Percentiles rank a stretch among this genome's conserved stretches.
Evolutionary conservation across 2,113 vertebrate species (phyloP).

Genomic region (Megalops atlanticus): DNA sequence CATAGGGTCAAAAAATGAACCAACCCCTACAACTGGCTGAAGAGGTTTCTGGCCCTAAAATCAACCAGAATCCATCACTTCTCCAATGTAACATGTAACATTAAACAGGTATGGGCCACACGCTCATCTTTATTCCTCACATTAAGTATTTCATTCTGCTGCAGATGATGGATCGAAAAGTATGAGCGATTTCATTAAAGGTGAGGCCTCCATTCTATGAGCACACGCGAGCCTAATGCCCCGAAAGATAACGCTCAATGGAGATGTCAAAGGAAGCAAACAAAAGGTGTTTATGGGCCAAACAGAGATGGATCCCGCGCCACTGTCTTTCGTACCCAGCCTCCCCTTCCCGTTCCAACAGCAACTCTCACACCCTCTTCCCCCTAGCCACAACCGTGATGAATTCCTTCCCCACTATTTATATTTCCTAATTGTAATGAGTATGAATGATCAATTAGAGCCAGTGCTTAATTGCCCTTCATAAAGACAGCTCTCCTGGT

Average conservation of each 20-base stretch:
- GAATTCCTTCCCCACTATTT: conserved; percentile 88
- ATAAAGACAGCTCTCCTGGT: conserved; percentile 95
- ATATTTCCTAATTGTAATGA: conserved; percentile 95
- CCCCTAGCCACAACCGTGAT: conserved; percentile 66
- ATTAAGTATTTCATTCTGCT: no score
- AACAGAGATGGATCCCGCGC: conserved; percentile 68
- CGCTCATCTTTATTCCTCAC: no score
- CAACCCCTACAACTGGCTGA: no score
- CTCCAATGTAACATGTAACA: no score
- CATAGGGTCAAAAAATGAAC: no score
- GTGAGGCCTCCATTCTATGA: not conserved
- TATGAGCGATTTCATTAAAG: not conserved
- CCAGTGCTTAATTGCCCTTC: conserved; percentile 99
- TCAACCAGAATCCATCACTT: no score
- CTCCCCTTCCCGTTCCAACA: conserved; percentile 45
- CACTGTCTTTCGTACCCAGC: conserved; percentile 64
- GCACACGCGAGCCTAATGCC: not conserved
- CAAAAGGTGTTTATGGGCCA: conserved; percentile 70
- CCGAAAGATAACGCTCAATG: not conserved
- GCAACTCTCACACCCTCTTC: conserved; percentile 41
- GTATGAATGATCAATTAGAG: conserved; percentile 94
- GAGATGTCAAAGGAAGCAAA: conserved; percentile 41
- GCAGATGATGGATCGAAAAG: no score
- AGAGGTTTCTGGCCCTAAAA: no score
- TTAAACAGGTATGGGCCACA: no score